Conservation (phyloP, 2,888 invertebrate species). For the Cetonia aurata region DNA sequence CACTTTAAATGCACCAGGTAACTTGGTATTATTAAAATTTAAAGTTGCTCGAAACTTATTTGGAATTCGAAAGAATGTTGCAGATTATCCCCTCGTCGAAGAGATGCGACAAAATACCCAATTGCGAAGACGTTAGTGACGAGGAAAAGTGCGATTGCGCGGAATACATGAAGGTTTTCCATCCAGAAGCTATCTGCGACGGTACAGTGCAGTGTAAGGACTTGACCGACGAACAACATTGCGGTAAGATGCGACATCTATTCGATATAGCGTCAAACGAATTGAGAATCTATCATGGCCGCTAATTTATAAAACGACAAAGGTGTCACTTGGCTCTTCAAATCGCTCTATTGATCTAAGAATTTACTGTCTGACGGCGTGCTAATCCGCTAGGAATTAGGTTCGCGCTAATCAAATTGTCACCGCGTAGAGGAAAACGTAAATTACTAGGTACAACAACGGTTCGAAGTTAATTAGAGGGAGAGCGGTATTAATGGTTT, state of each 20-base stretch:
- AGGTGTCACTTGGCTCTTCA: not conserved
- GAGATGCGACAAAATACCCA: slow-evolving; percentile 77
- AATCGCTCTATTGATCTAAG: no score
- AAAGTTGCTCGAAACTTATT: not conserved
- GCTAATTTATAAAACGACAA: not conserved
- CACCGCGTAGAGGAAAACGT: not conserved
- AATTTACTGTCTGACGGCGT: not conserved
- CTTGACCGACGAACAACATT: slow-evolving; percentile 80
- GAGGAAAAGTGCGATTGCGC: slow-evolving; percentile 80
- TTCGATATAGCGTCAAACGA: not conserved
- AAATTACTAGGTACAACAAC: no score
- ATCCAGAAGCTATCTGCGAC: slow-evolving; percentile 77
- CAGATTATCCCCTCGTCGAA: slow-evolving; percentile 73
- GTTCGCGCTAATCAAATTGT: not conserved
- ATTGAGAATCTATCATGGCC: not conserved
- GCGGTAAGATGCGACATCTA: slow-evolving; percentile 69
- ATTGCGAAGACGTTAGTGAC: slow-evolving; percentile 88
- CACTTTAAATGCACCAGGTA: slow-evolving; percentile 39
- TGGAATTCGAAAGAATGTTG: slow-evolving; percentile 69
- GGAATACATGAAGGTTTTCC: slow-evolving; percentile 72
- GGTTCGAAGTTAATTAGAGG: no score
- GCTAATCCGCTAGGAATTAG: not conserved
- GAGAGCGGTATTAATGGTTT: no score
- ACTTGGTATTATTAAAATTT: not conserved
- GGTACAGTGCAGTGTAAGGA: slow-evolving; percentile 81